A percentile compares a stretch with the other conserved stretches of the same genome.
Evolutionary conservation across 2,888 invertebrate species (phyloP).

Genomic region (Tinea pellionella): DNA sequence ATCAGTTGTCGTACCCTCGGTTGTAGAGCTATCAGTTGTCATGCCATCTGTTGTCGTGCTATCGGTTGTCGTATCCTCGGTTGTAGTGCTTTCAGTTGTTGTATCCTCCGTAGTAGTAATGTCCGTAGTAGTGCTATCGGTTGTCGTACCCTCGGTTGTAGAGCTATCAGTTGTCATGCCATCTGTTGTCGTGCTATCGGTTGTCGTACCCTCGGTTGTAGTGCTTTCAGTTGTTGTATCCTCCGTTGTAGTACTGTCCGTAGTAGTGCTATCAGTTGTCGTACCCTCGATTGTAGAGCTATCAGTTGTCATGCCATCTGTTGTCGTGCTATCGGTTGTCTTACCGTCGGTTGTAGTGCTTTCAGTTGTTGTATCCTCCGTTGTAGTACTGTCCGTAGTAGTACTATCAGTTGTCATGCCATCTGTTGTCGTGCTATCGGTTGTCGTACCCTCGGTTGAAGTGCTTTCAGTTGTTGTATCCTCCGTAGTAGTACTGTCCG

Average conservation of each 20-base stretch:
- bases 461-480: background rate
- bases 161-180: background rate
- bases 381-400: background rate
- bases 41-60: slow-evolving; percentile 3
- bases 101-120: slow-evolving; percentile 9
- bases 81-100: slow-evolving; percentile 13
- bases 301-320: background rate
- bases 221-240: background rate
- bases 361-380: background rate
- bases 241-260: background rate
- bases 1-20: background rate
- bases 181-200: background rate
- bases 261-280: background rate
- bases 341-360: background rate
- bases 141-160: background rate
- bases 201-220: background rate
- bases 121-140: background rate
- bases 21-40: background rate
- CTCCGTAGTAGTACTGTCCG: background rate
- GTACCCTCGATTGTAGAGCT: background rate
- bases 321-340: background rate
- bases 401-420: background rate
- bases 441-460: background rate
- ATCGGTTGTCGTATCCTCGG: slow-evolving; percentile 1
- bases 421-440: background rate